Base-by-base conservation (phyloP, 2,888 invertebrate species). In the Paralinhomoeus sp. region DNA sequence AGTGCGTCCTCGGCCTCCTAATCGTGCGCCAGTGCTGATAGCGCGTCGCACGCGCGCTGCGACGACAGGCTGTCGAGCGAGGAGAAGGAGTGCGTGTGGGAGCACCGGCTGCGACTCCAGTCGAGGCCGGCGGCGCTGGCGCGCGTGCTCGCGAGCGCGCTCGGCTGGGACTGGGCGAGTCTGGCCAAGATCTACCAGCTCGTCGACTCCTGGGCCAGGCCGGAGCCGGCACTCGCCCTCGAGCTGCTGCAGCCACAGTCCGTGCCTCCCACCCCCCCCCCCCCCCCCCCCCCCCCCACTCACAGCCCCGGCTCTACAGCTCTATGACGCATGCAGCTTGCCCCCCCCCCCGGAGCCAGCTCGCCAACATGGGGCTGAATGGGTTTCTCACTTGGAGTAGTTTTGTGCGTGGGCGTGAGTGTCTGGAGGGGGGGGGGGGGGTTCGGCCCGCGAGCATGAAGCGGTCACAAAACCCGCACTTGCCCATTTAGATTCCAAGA, bases 181-280 rank as follows among this genome's bases (percentile, higher is more conserved):
- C 68, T 87, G 23, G 74, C 78, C 12, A 85, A 87, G 60, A 72
- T 91, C 47, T 78, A 91, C 57, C 73, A 79, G 1, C 72, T 93
- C 62, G 62, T 97, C n/a, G 70, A 75, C 37, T 73, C 76, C n/a
- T 97, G 93, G 58, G 45, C 47, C 0, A 75, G 77, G 3, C 71
- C 91, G 31, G 74, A 77, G 44, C 83, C 89, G 1, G 72, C 84
- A 46, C 39, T 12, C 3, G 83, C 91, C 1, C 71, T 97, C 57
- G 83, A 91, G 62, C 68, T 97, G 44, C 70, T 97, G 44, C 65
- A 93, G 50, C 91, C 93, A 24, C 80, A 83, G 82, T 83, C 67
- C 65, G 65, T 60, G 12, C 31, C 9, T 31, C 12, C 9, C 9
- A 31, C 15, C 15, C 15, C 15, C 15, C 12, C 12, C 12, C 15